Evolutionary conservation across 2,797 vertebrate genomes (phyloP).

Genomic region (Menidia menidia): DNA sequence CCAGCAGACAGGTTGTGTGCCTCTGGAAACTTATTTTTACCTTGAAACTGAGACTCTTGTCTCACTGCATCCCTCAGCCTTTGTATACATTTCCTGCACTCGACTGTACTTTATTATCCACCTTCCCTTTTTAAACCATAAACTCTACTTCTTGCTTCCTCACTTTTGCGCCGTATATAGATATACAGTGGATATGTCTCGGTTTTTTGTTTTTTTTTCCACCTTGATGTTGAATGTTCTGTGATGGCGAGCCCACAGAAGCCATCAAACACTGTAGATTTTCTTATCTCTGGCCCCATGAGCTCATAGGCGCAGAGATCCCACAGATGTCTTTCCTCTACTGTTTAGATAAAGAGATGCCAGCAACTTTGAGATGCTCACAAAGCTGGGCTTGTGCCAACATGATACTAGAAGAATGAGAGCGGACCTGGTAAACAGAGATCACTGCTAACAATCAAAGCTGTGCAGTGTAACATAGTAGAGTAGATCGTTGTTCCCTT

Average conservation of each 20-base stretch:
- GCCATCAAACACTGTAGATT: slow-evolving; percentile 49
- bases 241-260: slow-evolving; percentile 51
- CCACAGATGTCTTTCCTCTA: slow-evolving; percentile 42
- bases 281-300: slow-evolving; percentile 57
- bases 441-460: slow-evolving; percentile 26
- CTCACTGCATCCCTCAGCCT: slow-evolving; percentile 34
- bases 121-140: slow-evolving; percentile 11
- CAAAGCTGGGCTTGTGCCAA: slow-evolving; percentile 50
- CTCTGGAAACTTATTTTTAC: slow-evolving; percentile 46
- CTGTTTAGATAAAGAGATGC: slow-evolving; percentile 44
- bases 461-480: slow-evolving; percentile 30
- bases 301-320: slow-evolving; percentile 53
- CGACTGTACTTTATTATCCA: slow-evolving; percentile 21
- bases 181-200: slow-evolving; percentile 18
- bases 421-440: slow-evolving; percentile 32
- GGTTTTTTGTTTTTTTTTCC: slow-evolving; percentile 18
- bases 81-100: slow-evolving; percentile 19
- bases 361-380: slow-evolving; percentile 33
- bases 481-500: slow-evolving; percentile 31
- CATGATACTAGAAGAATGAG: slow-evolving; percentile 22
- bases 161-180: not conserved
- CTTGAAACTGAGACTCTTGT: slow-evolving; percentile 28
- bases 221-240: slow-evolving; percentile 25
- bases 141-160: slow-evolving; percentile 6
- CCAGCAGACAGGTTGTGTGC: slow-evolving; percentile 46